Evolutionary conservation across 2,113 vertebrate species (phyloP).

Genomic region (Ceyx cyanopectus): DNA sequence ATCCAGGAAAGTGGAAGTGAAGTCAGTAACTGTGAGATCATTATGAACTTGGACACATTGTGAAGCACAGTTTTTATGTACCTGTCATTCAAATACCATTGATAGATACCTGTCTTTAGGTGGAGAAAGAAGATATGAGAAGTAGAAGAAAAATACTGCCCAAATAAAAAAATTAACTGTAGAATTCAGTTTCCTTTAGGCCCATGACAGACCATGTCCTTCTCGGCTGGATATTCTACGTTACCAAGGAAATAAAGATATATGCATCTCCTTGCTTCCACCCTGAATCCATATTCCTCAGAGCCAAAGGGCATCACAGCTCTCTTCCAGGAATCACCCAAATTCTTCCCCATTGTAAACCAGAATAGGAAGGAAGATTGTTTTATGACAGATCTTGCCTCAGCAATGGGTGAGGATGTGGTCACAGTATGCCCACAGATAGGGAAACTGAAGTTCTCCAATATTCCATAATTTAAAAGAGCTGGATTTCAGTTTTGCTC

Average conservation of each 20-base stretch:
- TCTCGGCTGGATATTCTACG: not conserved
- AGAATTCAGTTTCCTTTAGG: not conserved
- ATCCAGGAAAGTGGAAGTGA: slow-evolving; percentile 23
- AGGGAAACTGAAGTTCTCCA: not conserved
- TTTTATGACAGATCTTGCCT: not conserved
- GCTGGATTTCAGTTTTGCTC: not conserved
- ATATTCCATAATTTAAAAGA: not conserved
- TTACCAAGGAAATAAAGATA: not conserved
- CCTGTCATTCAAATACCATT: not conserved
- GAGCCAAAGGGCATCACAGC: not conserved
- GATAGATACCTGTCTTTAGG: not conserved
- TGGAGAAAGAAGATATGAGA: not conserved
- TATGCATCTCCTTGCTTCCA: not conserved
- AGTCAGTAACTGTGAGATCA: not conserved
- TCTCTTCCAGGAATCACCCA: not conserved
- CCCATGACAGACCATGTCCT: not conserved
- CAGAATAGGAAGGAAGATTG: not conserved
- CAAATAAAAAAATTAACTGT: not conserved
- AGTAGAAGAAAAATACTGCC: not conserved
- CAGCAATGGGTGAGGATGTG: not conserved
- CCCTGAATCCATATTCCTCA: not conserved
- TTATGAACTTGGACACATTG: not conserved
- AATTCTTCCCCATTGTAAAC: not conserved
- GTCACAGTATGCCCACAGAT: not conserved
- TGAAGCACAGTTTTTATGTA: not conserved